Base-by-base conservation (phyloP, 2,888 invertebrate species). In the Drosophila mayaguana region DNA sequence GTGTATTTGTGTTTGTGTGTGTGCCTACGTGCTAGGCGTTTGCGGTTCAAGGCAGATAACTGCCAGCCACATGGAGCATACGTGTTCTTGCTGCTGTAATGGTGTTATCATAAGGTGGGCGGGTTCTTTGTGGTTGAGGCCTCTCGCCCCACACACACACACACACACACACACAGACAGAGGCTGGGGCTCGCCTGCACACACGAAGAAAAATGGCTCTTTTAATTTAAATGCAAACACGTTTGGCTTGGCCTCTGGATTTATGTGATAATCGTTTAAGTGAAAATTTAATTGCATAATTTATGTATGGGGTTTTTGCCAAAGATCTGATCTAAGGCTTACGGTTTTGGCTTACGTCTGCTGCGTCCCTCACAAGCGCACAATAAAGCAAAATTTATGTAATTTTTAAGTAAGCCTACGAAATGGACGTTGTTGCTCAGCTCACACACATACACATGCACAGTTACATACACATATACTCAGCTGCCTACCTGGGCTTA, bases 211-310 rank as follows among this genome's bases (percentile, higher is more conserved):
- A 91, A 90, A 91, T 91, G 90, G 89, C 91, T 91, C 90, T 90
- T 91, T 91, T 91, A 91, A 91, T 91, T 91, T 90, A 88, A 91
- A 91, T 88, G 91, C 91, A 91, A 91, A 91, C 91, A 91, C 90
- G 87, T 91, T 89, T 87, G 88, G 80, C 81, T 87, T 72, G 85
- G 78, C 72, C 80, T 78, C 87, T 76, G 91, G 91, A 91, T 91
- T 91, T 91, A 91, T 91, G 90, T 89, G 92, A 91, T 91, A 92
- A 91, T 91, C 91, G 91, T 89, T 91, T 91, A 91, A 91, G 91
- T 91, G 91, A 92, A 91, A 92, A 91, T 92, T 92, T 92, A 91
- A 92, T 91, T 91, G 91, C 91, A 87, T 90, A 89, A 90, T 92
- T 92, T 92, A 91, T 89, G 91, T 86, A 90, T 91, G 91, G 82